Evolutionary conservation across 2,888 invertebrate species (phyloP), one percentile per base, ranked within the genome.

Genomic region (Autographa gamma): DNA sequence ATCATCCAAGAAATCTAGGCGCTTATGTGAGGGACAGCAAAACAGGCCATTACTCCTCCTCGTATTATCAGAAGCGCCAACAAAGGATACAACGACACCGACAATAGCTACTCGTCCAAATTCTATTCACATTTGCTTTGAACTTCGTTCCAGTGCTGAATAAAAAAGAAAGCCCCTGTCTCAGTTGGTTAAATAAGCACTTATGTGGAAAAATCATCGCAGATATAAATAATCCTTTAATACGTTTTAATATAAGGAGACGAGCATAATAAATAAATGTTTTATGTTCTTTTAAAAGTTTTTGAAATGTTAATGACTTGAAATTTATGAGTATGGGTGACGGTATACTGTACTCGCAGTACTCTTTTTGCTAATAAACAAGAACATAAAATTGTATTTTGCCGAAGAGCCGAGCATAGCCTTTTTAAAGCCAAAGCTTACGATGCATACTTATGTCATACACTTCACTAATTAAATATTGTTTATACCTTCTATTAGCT

Each of bases 51-150:
- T 83, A 84, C 80, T 84, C 74, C 71, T 69, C 63, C 70, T 63
- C 77, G 77, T 73, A 76, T 73, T 82, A 84, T 84, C 83, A 78
- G 76, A 76, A 79, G 66, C 70, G 71, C 74, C 74, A 79, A 84
- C 83, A 84, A 83, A 83, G 73, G 76, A 78, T 71, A 84, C 76
- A 79, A 70, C 76, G 76, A 74, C 76, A 74, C 73, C 60, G 71
- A 83, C 79, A 83, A 83, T 81, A 74, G 77, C 79, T 73, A 64
- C 84, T 68, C 72, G 72, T 73, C 63, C 80, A 75, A 74, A 74
- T 78, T 71, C 73, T 70, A 76, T 76, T 83, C 81, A 48, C 83
- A 82, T 82, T 82, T 74, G 66, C 82, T 81, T 77, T 81, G 77
- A 81, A 81, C 68, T 79, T 72, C 67, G 67, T 77, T 75, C 64